Conservation (phyloP, 2,113 vertebrate genomes). For the Vidua macroura region DNA sequence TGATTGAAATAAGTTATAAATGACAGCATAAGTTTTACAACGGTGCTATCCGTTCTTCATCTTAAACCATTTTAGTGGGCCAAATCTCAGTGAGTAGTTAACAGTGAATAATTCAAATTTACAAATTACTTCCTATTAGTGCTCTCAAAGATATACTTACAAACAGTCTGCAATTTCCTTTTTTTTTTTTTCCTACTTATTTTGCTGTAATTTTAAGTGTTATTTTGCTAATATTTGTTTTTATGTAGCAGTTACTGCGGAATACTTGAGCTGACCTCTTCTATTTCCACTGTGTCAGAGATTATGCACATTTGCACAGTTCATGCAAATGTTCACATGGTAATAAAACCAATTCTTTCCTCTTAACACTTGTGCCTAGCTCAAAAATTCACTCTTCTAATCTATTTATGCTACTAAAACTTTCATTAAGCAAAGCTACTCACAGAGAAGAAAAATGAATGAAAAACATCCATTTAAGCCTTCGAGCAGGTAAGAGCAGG, state of each 20-base stretch:
- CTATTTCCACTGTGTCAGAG: neutral
- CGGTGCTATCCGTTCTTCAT: neutral
- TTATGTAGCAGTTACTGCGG: neutral
- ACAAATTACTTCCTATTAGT: neutral
- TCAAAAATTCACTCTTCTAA: neutral
- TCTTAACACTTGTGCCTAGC: neutral
- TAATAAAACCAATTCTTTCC: neutral
- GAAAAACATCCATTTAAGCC: neutral
- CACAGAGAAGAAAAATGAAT: neutral
- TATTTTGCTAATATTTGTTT: neutral
- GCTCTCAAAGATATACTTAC: neutral
- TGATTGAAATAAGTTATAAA: neutral
- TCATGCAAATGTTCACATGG: neutral
- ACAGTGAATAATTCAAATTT: neutral
- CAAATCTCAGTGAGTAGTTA: neutral
- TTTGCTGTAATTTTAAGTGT: no score
- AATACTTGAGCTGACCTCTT: neutral
- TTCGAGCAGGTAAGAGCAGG: neutral
- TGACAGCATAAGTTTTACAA: neutral
- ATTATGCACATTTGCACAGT: neutral
- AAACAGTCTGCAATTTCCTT: neutral
- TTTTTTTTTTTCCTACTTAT: neutral
- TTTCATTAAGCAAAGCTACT: neutral
- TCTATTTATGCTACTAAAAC: neutral
- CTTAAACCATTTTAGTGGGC: neutral